Evolutionary conservation across 1,140 invertebrate species (phyloP), one percentile per base, ranked within the genome.

Genomic region (Pseudomyrmex flavicornis): DNA sequence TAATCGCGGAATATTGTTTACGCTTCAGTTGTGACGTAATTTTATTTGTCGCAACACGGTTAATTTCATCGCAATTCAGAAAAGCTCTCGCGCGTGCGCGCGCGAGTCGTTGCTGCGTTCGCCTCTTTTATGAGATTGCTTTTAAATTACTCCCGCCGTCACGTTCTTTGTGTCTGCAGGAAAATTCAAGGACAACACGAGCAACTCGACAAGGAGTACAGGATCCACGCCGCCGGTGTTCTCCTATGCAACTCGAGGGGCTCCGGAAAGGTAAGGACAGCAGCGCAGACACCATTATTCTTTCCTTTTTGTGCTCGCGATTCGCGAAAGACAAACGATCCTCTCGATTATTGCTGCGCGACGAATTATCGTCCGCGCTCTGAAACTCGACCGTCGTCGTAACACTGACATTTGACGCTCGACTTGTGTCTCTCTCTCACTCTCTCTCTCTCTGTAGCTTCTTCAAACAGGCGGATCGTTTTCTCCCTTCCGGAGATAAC

Each of bases 111-210:
- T 35, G 35, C 35, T 5, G 35, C 4, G 35, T 35, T 35, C 35
- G 35, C 35, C 5, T 35, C 1, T n/a, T 26, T 62, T 75, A 50
- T 22, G 12, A 75, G 10, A 76, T 1, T 10, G 10, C 5, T 76
- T 63, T 44, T 52, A 76, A 66, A 76, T 66, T 66, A 76, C 9
- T 54, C 12, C 52, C 54, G 65, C 17, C n/a, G 52, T 44, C 17
- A 52, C 52, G 68, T 69, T 77, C 20, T 68, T 68, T 85, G 70
- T n/a, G 70, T n/a, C 66, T 20, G 13, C 93, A 97, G 96, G 80
- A 96, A 96, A 91, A 97, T 97, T 88, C 96, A 97, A 92, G 95
- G 95, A 26, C 96, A 97, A 89, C 96, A 96, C 90, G 95, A 96
- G 84, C 96, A 97, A 83, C 94, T 97, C 89, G 96, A 97, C 90